phyloP scores from a whole-genome alignment of 2,888 invertebrate genomes.

The Rambutsinella grinnellia region DNA sequence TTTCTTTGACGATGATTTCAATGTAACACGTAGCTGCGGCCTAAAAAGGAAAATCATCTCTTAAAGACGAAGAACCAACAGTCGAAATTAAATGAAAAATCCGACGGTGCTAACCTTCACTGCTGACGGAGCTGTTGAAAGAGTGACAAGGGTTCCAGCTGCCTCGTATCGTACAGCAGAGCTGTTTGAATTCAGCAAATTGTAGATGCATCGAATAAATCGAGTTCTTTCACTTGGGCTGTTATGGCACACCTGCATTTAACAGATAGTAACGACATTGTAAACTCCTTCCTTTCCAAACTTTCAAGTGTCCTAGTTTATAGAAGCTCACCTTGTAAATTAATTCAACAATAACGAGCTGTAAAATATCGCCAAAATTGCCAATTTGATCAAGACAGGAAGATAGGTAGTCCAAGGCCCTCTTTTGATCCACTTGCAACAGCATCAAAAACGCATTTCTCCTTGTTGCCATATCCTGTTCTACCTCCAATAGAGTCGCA shows the following conservation, averaged over 20 bases:
- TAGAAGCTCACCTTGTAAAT: slow-evolving; percentile 98
- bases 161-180: slow-evolving; percentile 99
- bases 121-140: slow-evolving; percentile 98
- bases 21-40: slow-evolving; percentile 99
- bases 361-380: slow-evolving; percentile 96
- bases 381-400: slow-evolving; percentile 95
- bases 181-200: slow-evolving; percentile 93
- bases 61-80: background rate
- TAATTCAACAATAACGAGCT: slow-evolving; percentile 97
- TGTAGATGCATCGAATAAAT: slow-evolving; percentile 99
- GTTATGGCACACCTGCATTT: slow-evolving; percentile 91
- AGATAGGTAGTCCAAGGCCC: slow-evolving; percentile 92
- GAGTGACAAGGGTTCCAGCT: slow-evolving; percentile 96
- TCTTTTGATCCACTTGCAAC: slow-evolving; percentile 95
- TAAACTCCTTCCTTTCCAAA: no score
- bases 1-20: slow-evolving; percentile 98
- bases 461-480: slow-evolving; percentile 99
- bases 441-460: slow-evolving; percentile 99
- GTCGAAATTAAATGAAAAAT: slow-evolving; percentile 7
- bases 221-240: slow-evolving; percentile 96
- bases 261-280: no score
- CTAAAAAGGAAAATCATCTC: slow-evolving; percentile 68
- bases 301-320: no score
- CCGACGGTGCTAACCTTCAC: slow-evolving; percentile 77
- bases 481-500: slow-evolving; percentile 92